Conservation (phyloP, 2,888 invertebrate genomes). For the Eupeodes latifasciatus region DNA sequence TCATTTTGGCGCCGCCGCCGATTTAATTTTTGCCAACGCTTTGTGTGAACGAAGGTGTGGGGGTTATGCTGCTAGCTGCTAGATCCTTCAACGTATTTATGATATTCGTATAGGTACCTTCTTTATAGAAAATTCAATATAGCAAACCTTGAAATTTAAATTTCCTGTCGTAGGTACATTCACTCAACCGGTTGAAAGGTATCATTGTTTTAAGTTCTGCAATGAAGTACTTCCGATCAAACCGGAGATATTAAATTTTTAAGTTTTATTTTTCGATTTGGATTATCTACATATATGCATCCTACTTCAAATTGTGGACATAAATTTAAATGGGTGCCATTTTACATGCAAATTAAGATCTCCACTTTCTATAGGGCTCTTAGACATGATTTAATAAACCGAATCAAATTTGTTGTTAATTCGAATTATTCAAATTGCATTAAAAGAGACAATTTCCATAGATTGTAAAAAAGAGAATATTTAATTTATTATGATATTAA, state of each 20-base stretch:
- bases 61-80: background rate
- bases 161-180: background rate
- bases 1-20: conserved; percentile 36
- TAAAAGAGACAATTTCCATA: no score
- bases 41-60: background rate
- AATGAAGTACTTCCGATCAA: conserved; percentile 13
- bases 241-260: background rate
- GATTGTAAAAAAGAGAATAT: no score
- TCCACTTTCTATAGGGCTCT: no score
- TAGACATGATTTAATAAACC: no score
- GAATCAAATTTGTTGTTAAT: no score
- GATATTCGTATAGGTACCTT: background rate
- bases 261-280: background rate
- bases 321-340: background rate
- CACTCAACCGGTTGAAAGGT: background rate
- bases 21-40: background rate
- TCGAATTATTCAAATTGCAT: no score
- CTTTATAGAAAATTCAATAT: conserved; percentile 16
- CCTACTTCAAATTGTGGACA: background rate
- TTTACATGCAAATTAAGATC: no score
- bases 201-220: background rate
- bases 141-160: conserved; percentile 32
- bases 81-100: background rate
- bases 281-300: background rate
- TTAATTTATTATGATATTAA: no score